Evolutionary conservation across 2,888 invertebrate species (phyloP).

Genomic region (Lamellibrachia satsuma): DNA sequence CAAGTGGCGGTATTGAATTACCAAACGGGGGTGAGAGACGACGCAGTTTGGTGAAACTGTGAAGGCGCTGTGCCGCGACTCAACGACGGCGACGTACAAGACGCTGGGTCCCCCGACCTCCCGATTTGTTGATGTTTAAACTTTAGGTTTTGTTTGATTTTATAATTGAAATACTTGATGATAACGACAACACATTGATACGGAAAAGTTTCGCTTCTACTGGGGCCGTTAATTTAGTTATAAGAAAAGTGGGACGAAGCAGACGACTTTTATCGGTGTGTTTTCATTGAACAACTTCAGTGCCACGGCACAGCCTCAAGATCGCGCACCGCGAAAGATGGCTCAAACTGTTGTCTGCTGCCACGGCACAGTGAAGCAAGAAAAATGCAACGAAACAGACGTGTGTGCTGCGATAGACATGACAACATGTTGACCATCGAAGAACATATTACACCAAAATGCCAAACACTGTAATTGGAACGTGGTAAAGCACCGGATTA

Average conservation of each 20-base stretch:
- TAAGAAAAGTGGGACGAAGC: not conserved
- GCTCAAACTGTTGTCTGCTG: not conserved
- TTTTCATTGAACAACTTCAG: not conserved
- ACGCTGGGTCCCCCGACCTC: not conserved
- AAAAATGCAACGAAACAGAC: not conserved
- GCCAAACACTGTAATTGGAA: not conserved
- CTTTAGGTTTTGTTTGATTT: not conserved
- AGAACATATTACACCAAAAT: not conserved
- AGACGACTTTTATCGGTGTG: not conserved
- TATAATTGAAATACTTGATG: not conserved
- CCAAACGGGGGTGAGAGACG: not conserved
- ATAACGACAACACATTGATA: not conserved
- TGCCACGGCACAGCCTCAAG: not conserved
- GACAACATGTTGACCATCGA: not conserved
- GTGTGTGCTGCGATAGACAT: not conserved
- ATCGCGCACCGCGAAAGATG: not conserved
- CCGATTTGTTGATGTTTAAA: not conserved
- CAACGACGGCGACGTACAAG: not conserved
- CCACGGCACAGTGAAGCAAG: not conserved
- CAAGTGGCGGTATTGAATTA: not conserved
- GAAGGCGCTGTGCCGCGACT: not conserved
- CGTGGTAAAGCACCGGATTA: not conserved
- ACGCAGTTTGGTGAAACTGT: not conserved
- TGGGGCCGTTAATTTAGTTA: not conserved
- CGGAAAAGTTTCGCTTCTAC: not conserved